These are phyloP conservation scores for Brachyhypopomus gauderio DNA, from an alignment of 2,113 vertebrate genomes.

Conservation along the genomic window DNA sequence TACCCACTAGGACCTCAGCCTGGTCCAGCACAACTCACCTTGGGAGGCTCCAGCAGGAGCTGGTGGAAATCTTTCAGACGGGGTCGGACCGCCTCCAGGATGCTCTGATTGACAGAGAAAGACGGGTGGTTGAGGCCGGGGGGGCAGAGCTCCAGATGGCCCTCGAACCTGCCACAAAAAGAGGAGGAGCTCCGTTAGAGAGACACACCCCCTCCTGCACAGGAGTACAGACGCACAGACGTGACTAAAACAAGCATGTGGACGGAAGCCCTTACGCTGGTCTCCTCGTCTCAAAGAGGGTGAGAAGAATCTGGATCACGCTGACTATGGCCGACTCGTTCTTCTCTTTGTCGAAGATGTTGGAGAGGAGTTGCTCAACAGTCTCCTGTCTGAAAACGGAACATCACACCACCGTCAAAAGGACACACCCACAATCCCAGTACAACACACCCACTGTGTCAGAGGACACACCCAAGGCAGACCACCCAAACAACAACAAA, in stretches of 20 bases:
- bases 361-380: conserved; percentile 92
- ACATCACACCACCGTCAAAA: background rate
- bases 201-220: background rate
- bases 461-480: no score
- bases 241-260: background rate
- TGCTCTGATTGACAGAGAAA: conserved; percentile 91
- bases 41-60: conserved; percentile 93
- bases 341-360: conserved; percentile 96
- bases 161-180: conserved; percentile 84
- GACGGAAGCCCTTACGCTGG: conserved; percentile 83
- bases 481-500: no score
- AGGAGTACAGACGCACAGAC: background rate
- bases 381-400: conserved; percentile 86
- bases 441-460: no score
- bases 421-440: no score
- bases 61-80: conserved; percentile 94
- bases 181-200: background rate
- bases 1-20: background rate
- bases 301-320: conserved; percentile 95
- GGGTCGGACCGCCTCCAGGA: conserved; percentile 92
- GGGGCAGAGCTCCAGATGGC: conserved; percentile 92
- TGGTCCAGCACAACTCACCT: conserved; percentile 75
- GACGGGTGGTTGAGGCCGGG: conserved; percentile 91
- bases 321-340: conserved; percentile 97
- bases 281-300: conserved; percentile 93